Percentiles rank a stretch among this genome's conserved stretches.
These are phyloP conservation scores for Amblyopsis rosae DNA, from an alignment of 2,113 vertebrate genomes.

Conservation along the genomic window DNA sequence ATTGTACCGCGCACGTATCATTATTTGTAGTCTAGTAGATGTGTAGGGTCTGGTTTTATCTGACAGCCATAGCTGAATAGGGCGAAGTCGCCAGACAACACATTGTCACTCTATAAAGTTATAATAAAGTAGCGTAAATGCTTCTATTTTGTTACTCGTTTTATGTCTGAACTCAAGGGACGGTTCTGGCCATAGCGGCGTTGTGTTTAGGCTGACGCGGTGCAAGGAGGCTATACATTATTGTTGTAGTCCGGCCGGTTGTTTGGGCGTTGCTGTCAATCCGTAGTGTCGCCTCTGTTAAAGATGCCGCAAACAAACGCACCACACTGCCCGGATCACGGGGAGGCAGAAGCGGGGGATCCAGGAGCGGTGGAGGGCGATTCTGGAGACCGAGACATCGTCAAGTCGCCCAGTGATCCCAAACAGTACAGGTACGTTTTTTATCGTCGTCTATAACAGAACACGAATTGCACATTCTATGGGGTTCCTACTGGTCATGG, in stretches of 20 bases:
- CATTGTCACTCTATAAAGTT: too few species aligned
- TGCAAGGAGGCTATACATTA: constrained; percentile 5
- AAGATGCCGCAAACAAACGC: constrained; percentile 66
- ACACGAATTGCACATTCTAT: too few species aligned
- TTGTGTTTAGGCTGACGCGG: constrained; percentile 57
- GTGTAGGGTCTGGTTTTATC: too few species aligned
- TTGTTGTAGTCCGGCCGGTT: constrained; percentile 34
- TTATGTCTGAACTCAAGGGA: neutral
- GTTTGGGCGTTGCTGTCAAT: constrained; percentile 49
- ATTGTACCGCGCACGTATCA: too few species aligned
- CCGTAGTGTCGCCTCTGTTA: constrained; percentile 33
- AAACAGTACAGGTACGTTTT: constrained; percentile 89
- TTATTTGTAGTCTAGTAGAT: too few species aligned
- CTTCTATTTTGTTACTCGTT: constrained; percentile 3
- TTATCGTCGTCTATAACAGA: too few species aligned
- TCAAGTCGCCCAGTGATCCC: constrained; percentile 94
- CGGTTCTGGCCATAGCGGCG: constrained; percentile 49
- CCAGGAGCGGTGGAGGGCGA: constrained; percentile 29
- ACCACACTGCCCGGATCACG: constrained; percentile 29
- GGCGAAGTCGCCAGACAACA: too few species aligned
- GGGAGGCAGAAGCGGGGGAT: constrained; percentile 20
- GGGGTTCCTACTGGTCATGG: too few species aligned
- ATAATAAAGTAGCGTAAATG: neutral
- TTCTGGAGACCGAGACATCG: constrained; percentile 82
- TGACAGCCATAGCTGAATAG: too few species aligned